Percentiles rank a stretch among this genome's conserved stretches.
phyloP scores from a whole-genome alignment of 2,113 vertebrate genomes.

The Leptodactylus fuscus region DNA sequence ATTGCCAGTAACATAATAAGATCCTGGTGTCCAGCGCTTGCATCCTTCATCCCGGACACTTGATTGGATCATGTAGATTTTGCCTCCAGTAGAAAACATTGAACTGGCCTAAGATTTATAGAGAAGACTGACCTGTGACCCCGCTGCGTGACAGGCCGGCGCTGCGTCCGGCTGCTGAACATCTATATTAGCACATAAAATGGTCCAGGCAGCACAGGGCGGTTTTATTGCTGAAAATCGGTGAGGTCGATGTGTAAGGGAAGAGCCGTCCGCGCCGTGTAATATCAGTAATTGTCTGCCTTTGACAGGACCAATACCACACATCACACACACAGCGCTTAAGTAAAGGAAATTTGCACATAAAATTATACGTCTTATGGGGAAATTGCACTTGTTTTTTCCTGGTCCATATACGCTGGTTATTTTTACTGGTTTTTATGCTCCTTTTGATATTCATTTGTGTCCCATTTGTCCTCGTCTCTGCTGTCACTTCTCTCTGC shows the following conservation, averaged over 20 bases:
- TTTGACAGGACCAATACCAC: conserved; percentile 99
- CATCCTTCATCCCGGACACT: background rate
- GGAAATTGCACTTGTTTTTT: conserved; percentile 89
- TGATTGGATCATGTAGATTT: background rate
- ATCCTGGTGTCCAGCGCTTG: no score
- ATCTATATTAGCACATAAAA: conserved; percentile 34
- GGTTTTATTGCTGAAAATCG: conserved; percentile 18
- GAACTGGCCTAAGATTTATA: background rate
- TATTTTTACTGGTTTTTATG: conserved; percentile 63
- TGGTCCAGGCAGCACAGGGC: background rate
- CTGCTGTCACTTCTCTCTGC: background rate
- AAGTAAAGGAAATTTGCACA: conserved; percentile 95
- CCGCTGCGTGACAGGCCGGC: background rate
- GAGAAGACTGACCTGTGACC: background rate
- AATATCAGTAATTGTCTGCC: conserved; percentile 99
- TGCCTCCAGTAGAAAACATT: background rate
- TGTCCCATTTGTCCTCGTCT: background rate
- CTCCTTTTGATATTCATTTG: background rate
- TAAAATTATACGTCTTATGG: conserved; percentile 96
- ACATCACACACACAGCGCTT: conserved; percentile 92
- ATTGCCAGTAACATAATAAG: background rate
- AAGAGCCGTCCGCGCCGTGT: conserved; percentile 90
- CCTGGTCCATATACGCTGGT: conserved; percentile 65
- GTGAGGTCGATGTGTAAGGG: conserved; percentile 78
- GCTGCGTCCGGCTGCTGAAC: background rate